phyloP scores from a whole-genome alignment of 1,140 invertebrate species.

The Coptotermes formosanus region DNA sequence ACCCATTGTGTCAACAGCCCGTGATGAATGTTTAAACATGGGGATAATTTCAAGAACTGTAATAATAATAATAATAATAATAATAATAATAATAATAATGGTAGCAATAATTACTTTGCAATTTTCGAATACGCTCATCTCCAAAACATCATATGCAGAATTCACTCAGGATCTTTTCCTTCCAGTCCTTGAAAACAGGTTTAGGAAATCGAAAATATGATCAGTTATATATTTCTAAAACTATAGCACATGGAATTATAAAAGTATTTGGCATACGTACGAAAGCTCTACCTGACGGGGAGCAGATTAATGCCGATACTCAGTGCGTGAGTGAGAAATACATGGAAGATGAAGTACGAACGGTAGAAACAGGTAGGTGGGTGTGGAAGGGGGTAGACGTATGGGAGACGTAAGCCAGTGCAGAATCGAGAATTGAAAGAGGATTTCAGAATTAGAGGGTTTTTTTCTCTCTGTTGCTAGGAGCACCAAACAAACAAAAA shows the following conservation, averaged over 20 bases:
- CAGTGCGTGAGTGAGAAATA: background rate
- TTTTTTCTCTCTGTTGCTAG: constrained; percentile 9
- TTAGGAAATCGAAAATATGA: background rate
- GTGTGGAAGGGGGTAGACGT: background rate
- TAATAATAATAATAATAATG: too few relatives aligned
- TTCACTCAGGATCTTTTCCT: background rate
- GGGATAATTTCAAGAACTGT: too few relatives aligned
- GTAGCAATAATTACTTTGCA: too few relatives aligned
- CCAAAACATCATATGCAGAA: too few relatives aligned
- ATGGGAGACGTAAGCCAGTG: constrained; percentile 4
- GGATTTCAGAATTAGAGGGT: constrained; percentile 15
- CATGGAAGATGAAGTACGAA: too few relatives aligned
- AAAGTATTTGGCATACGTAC: background rate
- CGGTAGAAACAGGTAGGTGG: background rate
- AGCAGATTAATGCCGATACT: background rate
- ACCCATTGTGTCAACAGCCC: too few relatives aligned
- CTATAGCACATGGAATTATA: background rate
- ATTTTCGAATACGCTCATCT: too few relatives aligned
- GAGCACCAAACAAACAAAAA: constrained; percentile 1
- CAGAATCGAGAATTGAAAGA: constrained; percentile 5
- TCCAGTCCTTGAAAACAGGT: background rate
- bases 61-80: too few relatives aligned
- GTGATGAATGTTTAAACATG: too few relatives aligned
- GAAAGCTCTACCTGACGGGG: background rate
- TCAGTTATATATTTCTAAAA: background rate